Evolutionary conservation across 2,888 invertebrate genomes (phyloP).

Genomic region (Eretmocerus hayati): DNA sequence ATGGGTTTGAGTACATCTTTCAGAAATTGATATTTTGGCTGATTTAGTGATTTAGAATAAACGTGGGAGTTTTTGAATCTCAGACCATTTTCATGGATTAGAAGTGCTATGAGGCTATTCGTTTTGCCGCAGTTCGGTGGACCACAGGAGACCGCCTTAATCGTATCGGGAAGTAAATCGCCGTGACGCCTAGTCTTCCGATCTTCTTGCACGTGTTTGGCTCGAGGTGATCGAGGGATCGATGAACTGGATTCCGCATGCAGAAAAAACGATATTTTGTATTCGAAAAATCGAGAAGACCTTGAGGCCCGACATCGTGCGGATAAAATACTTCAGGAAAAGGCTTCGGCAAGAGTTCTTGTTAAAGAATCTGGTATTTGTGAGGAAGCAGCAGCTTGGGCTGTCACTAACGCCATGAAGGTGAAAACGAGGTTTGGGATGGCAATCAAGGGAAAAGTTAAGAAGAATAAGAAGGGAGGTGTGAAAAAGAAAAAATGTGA

Average conservation of each 20-base stretch:
- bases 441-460: constrained; percentile 2
- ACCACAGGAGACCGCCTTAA: constrained; percentile 28
- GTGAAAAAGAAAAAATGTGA: background rate
- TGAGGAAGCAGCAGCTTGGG: constrained; percentile 14
- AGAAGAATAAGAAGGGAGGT: background rate
- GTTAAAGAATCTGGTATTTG: too few relatives aligned
- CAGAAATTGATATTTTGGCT: constrained; percentile 20
- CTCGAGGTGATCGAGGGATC: too few relatives aligned
- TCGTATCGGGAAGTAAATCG: constrained; percentile 18
- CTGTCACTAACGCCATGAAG: constrained; percentile 9
- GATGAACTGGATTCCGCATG: too few relatives aligned
- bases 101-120: constrained; percentile 20
- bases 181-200: background rate
- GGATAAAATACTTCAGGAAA: too few relatives aligned
- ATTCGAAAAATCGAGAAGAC: too few relatives aligned
- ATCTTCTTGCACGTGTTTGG: background rate
- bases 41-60: constrained; percentile 27
- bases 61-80: constrained; percentile 23
- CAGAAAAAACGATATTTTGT: too few relatives aligned
- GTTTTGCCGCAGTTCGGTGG: constrained; percentile 26
- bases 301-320: too few relatives aligned
- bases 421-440: constrained; percentile 15
- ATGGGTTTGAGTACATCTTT: constrained; percentile 25
- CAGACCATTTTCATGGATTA: constrained; percentile 23
- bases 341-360: too few relatives aligned